A percentile compares a stretch with the other conserved stretches of the same genome.
These are phyloP conservation scores for Rhizomys pruinosus DNA, from an alignment of 2,113 vertebrate genomes.

Conservation along the genomic window DNA sequence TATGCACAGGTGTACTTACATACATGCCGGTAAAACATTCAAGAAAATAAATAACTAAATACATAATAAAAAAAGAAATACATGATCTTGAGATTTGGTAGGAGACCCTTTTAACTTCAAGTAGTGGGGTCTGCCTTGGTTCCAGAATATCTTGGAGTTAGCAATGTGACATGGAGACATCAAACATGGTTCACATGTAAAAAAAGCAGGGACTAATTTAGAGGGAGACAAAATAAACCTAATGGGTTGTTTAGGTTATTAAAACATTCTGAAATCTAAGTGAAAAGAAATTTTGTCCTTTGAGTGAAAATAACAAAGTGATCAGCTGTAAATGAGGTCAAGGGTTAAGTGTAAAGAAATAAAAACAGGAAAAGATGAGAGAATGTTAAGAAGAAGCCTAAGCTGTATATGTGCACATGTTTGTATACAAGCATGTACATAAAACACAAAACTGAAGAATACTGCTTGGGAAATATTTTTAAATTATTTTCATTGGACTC, in stretches of 20 bases:
- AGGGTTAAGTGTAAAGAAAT: background rate
- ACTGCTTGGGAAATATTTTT: background rate
- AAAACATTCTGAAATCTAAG: conserved; percentile 1
- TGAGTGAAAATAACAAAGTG: background rate
- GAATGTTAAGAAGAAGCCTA: background rate
- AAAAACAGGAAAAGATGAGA: background rate
- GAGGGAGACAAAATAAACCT: background rate
- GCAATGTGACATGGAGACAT: background rate
- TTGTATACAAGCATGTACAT: background rate
- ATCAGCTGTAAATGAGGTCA: background rate
- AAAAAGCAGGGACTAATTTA: background rate
- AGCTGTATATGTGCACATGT: rapidly evolving
- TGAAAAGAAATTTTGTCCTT: background rate
- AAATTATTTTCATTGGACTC: background rate
- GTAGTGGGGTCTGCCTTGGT: background rate
- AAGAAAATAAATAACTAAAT: too few relatives aligned
- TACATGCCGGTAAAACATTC: too few relatives aligned
- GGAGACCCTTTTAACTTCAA: background rate
- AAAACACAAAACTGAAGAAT: background rate
- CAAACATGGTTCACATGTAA: background rate
- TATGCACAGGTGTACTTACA: too few relatives aligned
- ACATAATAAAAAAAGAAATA: too few relatives aligned
- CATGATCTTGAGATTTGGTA: background rate
- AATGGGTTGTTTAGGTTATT: background rate
- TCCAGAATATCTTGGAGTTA: background rate